Conservation (phyloP, 2,888 invertebrate species). For the Hartigia nigra region DNA sequence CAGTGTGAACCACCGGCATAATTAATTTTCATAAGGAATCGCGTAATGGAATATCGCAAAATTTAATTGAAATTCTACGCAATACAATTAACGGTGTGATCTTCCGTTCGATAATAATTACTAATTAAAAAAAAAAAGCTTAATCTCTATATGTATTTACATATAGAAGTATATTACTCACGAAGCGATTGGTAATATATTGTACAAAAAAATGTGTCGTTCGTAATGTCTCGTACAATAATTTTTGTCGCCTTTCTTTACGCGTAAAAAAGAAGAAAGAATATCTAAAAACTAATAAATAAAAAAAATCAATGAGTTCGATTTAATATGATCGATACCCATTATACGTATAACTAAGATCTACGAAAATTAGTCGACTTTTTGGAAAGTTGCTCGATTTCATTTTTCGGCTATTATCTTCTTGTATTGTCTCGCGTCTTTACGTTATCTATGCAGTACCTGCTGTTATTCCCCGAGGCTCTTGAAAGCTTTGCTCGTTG, state of each 20-base stretch:
- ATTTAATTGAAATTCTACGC: not conserved
- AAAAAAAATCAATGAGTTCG: not conserved
- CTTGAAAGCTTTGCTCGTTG: conserved; percentile 25
- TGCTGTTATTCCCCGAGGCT: conserved; percentile 43
- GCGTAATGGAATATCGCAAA: not conserved
- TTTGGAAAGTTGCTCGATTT: conserved; percentile 33
- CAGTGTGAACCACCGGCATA: not conserved
- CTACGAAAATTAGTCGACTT: conserved; percentile 4
- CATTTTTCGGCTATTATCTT: conserved; percentile 18
- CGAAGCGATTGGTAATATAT: too few species aligned
- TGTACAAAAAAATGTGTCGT: not conserved
- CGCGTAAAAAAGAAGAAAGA: not conserved
- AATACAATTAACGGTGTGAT: not conserved
- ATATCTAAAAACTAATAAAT: not conserved
- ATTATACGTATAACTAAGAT: not conserved
- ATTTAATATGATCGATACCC: not conserved
- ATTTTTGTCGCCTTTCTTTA: not conserved
- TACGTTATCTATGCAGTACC: conserved; percentile 26
- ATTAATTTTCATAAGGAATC: not conserved
- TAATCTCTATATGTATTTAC: not conserved
- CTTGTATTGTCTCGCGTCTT: conserved; percentile 36
- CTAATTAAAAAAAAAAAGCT: not conserved
- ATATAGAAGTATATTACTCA: not conserved
- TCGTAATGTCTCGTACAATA: not conserved
- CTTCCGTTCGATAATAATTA: not conserved